A percentile compares a stretch with the other conserved stretches of the same genome.
Evolutionary conservation across 2,888 invertebrate species (phyloP).

Genomic region (Brenthis hecate): DNA sequence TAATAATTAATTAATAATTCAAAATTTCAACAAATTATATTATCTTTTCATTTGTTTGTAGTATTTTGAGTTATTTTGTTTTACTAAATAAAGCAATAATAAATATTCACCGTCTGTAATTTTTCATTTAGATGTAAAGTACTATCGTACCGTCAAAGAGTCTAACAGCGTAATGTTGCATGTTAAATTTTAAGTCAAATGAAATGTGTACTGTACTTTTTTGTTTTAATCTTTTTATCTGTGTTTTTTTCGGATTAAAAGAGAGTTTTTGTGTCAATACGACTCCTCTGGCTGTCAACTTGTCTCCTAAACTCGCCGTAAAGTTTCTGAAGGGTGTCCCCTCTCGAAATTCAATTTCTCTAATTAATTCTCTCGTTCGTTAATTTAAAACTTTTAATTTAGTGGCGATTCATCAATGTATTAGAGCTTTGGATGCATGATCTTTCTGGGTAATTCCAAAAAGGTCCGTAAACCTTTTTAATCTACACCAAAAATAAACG

Average conservation of each 20-base stretch:
- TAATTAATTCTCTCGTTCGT: constrained; percentile 63
- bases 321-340: constrained; percentile 45
- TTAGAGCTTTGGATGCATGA: constrained; percentile 6
- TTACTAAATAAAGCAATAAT: too few relatives aligned
- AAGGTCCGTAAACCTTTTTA: constrained; percentile 14
- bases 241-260: constrained; percentile 36
- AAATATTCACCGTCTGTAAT: too few relatives aligned
- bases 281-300: constrained; percentile 54
- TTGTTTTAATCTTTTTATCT: too few relatives aligned
- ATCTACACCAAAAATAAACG: constrained; percentile 3
- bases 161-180: background rate
- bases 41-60: too few relatives aligned
- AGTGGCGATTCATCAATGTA: constrained; percentile 23
- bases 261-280: constrained; percentile 34
- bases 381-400: constrained; percentile 59
- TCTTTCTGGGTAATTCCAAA: constrained; percentile 5
- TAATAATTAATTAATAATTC: too few relatives aligned
- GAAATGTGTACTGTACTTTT: background rate
- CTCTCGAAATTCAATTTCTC: constrained; percentile 50
- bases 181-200: background rate
- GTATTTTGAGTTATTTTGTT: too few relatives aligned
- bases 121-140: too few relatives aligned
- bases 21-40: too few relatives aligned
- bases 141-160: background rate
- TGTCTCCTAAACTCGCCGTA: constrained; percentile 53